Evolutionary conservation across 2,113 vertebrate genomes (phyloP).

Genomic region (Dascyllus trimaculatus): DNA sequence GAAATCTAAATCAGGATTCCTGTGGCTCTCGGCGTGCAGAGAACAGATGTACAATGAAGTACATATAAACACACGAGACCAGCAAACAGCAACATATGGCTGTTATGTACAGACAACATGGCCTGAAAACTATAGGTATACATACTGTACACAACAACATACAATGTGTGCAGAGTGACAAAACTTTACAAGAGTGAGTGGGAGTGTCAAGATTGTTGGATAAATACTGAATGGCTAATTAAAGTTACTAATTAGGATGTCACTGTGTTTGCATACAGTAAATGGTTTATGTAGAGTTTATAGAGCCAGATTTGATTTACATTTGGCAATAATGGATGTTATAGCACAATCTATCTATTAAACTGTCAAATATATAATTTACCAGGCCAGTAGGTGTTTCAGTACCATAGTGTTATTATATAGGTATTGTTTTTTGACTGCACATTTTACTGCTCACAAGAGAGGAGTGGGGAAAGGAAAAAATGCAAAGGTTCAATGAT

Average conservation of each 20-base stretch:
- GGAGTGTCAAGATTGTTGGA: conserved; percentile 7
- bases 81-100: neutral
- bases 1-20: neutral
- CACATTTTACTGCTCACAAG: neutral
- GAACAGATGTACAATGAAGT: neutral
- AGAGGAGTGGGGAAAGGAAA: no score
- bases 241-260: neutral
- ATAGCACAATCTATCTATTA: neutral
- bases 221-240: conserved; percentile 13
- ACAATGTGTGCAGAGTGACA: neutral
- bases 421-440: neutral
- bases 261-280: conserved; percentile 8
- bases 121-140: neutral
- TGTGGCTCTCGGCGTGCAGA: neutral
- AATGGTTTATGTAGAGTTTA: neutral
- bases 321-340: conserved; percentile 5
- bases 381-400: neutral
- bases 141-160: neutral
- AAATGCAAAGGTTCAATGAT: neutral
- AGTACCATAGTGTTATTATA: neutral
- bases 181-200: neutral
- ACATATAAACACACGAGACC: neutral
- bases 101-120: neutral
- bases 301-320: neutral
- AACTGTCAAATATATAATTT: neutral